Evolutionary conservation across 2,888 invertebrate species (phyloP).

Genomic region (Auanema sp.): DNA sequence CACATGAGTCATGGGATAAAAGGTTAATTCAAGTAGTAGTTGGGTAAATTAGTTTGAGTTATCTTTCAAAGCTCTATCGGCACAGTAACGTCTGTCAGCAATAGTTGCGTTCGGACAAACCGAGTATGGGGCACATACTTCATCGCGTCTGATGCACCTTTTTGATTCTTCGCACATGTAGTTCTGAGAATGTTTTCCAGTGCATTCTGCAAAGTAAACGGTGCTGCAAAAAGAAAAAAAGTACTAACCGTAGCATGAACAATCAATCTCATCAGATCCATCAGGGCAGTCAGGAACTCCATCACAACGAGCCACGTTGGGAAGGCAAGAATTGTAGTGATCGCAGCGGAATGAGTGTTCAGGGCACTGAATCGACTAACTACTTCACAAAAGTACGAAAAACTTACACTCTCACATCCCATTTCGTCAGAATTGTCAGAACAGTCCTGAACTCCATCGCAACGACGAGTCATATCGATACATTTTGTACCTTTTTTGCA

Average conservation of each 20-base stretch:
- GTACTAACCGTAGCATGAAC: constrained; percentile 45
- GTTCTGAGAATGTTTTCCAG: constrained; percentile 36
- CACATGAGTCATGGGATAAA: too few relatives aligned
- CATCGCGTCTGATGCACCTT: constrained; percentile 48
- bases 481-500: constrained; percentile 31
- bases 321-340: constrained; percentile 41
- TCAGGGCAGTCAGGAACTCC: constrained; percentile 50
- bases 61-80: constrained; percentile 6
- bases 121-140: constrained; percentile 54
- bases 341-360: constrained; percentile 36
- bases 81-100: constrained; percentile 37
- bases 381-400: neutral
- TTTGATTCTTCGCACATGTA: constrained; percentile 49
- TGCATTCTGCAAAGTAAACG: constrained; percentile 39
- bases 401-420: constrained; percentile 30
- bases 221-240: neutral
- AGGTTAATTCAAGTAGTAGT: too few relatives aligned
- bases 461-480: constrained; percentile 24
- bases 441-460: constrained; percentile 50
- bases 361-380: constrained; percentile 23
- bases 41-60: too few relatives aligned
- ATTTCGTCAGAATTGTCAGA: constrained; percentile 47
- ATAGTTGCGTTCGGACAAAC: constrained; percentile 50
- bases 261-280: constrained; percentile 50
- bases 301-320: constrained; percentile 42